Base-by-base conservation (phyloP, 2,797 vertebrate genomes). In the Erpetoichthys calabaricus region DNA sequence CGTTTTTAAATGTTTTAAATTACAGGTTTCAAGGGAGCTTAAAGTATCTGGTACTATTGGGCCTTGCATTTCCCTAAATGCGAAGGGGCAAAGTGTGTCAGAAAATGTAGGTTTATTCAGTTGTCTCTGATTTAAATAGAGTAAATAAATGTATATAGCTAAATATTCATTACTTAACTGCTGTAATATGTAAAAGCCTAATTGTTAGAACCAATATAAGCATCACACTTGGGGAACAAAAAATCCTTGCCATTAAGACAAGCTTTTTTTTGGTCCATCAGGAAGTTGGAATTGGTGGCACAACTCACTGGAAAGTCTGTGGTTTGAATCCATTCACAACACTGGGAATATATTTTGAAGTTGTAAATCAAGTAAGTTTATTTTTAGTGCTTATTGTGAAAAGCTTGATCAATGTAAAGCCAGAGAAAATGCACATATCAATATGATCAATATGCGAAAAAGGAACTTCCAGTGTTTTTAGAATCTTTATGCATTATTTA, bases 261-360 rank as follows among this genome's bases (percentile, higher is more conserved):
- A 25, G 25, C 25, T 1, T 25, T 25, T 25, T 25, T 25, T 59
- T 66, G 56, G 47, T 61, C 2, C 53, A 53, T 45, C 63, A 88
- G 86, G 85, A 88, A 52, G 65, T 87, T 68, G 95, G 95, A 8
- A 61, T 88, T 2, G 92, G 92, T 63, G 94, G 94, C 56, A 98
- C 94, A 0, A 89, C 71, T 75, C 94, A 98, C 57, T 99, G 95
- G 95, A 99, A 99, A 70, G 75, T 98, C 44, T 99, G 94, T 71
- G 74, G 87, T 49, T 74, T 98, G 60, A 91, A 83, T 70, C 89
- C 91, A 1, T 89, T 85, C 45, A 89, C 87, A 51, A 97, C 95
- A 5, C 63, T 99, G 59, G 90, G 78, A 45, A 62, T 98, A 67
- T 99, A 87, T 65, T 96, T 99, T 80, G 95, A 99, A 82, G 90